These are phyloP conservation scores for Rhagoletis zephyria DNA, from an alignment of 1,140 invertebrate genomes.

Conservation along the genomic window DNA sequence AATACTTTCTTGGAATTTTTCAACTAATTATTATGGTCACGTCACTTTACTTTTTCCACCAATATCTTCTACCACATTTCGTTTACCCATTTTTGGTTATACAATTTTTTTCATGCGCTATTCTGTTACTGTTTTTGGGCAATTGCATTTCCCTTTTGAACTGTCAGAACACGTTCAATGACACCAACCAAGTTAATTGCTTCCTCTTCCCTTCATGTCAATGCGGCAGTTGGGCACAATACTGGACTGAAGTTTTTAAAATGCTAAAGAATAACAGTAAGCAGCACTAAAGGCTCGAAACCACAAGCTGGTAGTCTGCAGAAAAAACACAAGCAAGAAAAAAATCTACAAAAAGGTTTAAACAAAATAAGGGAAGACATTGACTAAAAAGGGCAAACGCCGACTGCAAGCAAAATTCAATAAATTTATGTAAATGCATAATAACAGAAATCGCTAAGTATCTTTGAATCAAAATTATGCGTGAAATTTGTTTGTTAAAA, in stretches of 20 bases:
- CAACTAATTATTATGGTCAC: constrained; percentile 30
- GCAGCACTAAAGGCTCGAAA: not conserved
- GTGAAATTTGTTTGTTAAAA: constrained; percentile 11
- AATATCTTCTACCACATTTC: not conserved
- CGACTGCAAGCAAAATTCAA: not conserved
- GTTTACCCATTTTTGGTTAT: not conserved
- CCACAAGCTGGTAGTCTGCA: not conserved
- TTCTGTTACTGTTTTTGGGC: not conserved
- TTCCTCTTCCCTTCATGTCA: constrained; percentile 9
- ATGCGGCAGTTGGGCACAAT: too few relatives aligned
- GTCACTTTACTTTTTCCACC: not conserved
- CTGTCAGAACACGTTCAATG: constrained; percentile 48
- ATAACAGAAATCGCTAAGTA: not conserved
- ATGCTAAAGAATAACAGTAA: constrained; percentile 23
- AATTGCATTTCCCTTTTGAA: constrained; percentile 7
- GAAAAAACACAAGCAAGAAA: not conserved
- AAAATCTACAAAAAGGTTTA: not conserved
- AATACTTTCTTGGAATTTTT: not conserved
- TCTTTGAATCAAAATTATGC: not conserved
- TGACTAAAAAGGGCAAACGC: constrained; percentile 36
- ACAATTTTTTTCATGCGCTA: not conserved
- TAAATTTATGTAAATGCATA: constrained; percentile 14
- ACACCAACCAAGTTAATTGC: constrained; percentile 41
- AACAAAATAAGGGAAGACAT: constrained; percentile 3
- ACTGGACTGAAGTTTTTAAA: not conserved